A percentile compares a stretch with the other conserved stretches of the same genome.
Evolutionary conservation across 2,113 vertebrate species (phyloP).

Genomic region (Acrocephalus kingi): DNA sequence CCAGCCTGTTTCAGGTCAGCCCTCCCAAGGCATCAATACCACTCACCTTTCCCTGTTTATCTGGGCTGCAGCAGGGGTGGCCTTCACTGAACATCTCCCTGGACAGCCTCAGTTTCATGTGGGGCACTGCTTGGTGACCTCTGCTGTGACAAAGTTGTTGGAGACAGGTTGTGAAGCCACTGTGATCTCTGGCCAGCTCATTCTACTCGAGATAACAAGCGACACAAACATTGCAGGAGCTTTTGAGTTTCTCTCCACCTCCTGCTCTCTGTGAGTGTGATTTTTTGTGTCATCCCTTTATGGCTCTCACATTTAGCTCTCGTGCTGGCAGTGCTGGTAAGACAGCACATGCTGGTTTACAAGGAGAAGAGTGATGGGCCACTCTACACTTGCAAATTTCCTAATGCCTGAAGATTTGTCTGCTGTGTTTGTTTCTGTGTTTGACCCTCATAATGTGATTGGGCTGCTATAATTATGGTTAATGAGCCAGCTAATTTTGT

Average conservation of each 20-base stretch:
- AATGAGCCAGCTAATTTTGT: slow-evolving; percentile 41
- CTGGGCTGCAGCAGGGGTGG: not conserved
- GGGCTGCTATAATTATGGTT: not conserved
- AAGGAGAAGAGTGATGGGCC: not conserved
- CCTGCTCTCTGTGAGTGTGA: not conserved
- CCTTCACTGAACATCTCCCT: not conserved
- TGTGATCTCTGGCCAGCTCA: not conserved
- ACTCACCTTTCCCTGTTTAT: not conserved
- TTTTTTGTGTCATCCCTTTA: not conserved
- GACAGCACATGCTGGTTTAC: not conserved
- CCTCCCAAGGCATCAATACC: not conserved
- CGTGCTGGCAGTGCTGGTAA: not conserved
- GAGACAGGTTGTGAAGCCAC: not conserved
- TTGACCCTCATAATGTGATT: slow-evolving; percentile 14
- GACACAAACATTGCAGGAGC: not conserved
- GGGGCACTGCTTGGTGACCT: not conserved
- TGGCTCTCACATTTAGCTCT: not conserved
- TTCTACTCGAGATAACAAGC: not conserved
- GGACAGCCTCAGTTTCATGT: not conserved
- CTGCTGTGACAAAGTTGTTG: not conserved
- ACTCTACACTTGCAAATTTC: not conserved
- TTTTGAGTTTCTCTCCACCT: not conserved
- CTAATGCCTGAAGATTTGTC: not conserved
- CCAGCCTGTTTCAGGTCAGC: not conserved
- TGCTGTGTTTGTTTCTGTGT: not conserved